These are phyloP conservation scores for Drosophila cognata DNA, from an alignment of 2,888 invertebrate species.

Conservation along the genomic window DNA sequence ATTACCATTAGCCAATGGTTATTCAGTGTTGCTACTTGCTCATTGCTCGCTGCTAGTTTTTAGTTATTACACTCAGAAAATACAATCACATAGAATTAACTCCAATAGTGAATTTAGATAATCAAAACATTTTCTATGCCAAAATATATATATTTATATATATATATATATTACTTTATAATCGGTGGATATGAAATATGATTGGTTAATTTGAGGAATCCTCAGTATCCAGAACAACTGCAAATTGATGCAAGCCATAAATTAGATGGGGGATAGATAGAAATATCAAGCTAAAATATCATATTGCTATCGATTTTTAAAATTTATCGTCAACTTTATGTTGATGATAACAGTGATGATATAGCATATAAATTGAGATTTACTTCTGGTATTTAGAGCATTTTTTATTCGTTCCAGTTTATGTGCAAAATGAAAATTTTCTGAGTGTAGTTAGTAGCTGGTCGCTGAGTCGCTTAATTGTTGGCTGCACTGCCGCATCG, in stretches of 20 bases:
- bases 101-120: neutral
- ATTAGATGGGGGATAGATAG: neutral
- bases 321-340: neutral
- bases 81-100: neutral
- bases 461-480: constrained; percentile 11
- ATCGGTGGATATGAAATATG: neutral
- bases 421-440: neutral
- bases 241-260: neutral
- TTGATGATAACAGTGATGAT: neutral
- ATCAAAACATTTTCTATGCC: neutral
- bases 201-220: neutral
- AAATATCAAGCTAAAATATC: neutral
- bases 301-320: neutral
- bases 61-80: constrained; percentile 2
- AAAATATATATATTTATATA: neutral
- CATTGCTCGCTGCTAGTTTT: constrained; percentile 8
- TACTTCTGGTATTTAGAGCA: neutral
- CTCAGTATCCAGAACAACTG: neutral
- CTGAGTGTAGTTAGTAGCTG: neutral
- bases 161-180: neutral
- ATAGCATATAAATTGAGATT: neutral
- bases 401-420: neutral
- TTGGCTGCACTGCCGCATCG: constrained; percentile 52
- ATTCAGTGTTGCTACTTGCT: constrained; percentile 21
- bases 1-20: constrained; percentile 71